Evolutionary conservation across 1,140 invertebrate species (phyloP), one percentile per base, ranked within the genome.

Genomic region (Watersipora subatra): DNA sequence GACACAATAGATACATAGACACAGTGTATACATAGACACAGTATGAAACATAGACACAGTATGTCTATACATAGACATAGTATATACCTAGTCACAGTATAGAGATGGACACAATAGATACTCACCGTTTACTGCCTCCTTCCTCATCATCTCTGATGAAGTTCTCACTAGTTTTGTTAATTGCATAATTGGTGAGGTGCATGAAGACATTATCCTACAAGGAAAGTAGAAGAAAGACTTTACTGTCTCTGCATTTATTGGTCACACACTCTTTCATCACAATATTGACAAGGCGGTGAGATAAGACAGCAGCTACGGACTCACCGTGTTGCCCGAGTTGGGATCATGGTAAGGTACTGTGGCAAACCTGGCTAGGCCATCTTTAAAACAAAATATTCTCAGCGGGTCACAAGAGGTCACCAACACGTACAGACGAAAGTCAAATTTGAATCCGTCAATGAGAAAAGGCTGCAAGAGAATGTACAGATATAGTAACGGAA

Each of bases 281-380:
- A n/a, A n/a, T n/a, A n/a, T n/a, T n/a, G n/a, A n/a, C n/a, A n/a
- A n/a, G n/a, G n/a, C n/a, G n/a, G n/a, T n/a, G n/a, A n/a, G n/a
- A n/a, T n/a, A n/a, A n/a, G n/a, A n/a, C n/a, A n/a, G n/a, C n/a
- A n/a, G n/a, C n/a, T 46, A 46, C n/a, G 34, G 7, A 72, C 78
- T 76, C 71, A 81, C 80, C 63, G 76, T 69, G 67, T 94, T 94
- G 30, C 86, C 84, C 19, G 84, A 81, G 57, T 84, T 88, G 0
- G 91, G 90, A 71, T 91, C 87, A 66, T 85, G 85, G 73, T 93
- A 93, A 71, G 88, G 84, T 69, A 85, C 88, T 1, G 91, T 94
- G 0, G 91, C 90, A 79, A 94, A 93, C 73, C 89, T 86, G 64
- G 78, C 78, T 25, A 81, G 71, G 2, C 80, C 80, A 66, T 81